Percentiles rank a stretch among this genome's conserved stretches.
phyloP scores from a whole-genome alignment of 2,888 invertebrate genomes.

The Cantharis rustica region DNA sequence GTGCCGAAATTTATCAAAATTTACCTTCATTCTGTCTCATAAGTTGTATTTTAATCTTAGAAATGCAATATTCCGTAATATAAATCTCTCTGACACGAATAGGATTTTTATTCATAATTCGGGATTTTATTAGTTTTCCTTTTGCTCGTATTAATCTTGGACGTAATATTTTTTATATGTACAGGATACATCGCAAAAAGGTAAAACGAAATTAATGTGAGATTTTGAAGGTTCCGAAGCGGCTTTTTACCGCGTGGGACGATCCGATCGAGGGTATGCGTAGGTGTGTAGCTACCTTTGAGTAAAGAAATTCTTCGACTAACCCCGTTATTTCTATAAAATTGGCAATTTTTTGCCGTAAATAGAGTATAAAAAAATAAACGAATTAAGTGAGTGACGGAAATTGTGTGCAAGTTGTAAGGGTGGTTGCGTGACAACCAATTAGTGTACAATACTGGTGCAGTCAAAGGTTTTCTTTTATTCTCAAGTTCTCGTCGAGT shows the following conservation, averaged over 20 bases:
- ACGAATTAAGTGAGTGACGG: constrained; percentile 1
- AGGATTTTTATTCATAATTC: not conserved
- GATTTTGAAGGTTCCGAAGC: too few relatives aligned
- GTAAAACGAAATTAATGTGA: too few relatives aligned
- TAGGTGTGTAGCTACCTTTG: too few relatives aligned
- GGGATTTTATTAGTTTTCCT: not conserved
- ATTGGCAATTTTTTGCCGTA: not conserved
- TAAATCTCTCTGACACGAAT: not conserved
- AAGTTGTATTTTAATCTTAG: not conserved
- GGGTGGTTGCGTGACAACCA: constrained; percentile 14
- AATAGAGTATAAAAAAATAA: not conserved
- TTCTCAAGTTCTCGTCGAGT: not conserved
- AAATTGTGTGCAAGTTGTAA: constrained; percentile 7
- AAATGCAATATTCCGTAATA: not conserved
- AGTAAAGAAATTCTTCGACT: not conserved
- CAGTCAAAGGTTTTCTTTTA: constrained; percentile 4
- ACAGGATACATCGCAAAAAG: not conserved
- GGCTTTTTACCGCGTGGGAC: too few relatives aligned
- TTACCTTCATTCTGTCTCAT: not conserved
- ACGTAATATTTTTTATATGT: not conserved
- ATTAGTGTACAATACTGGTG: constrained; percentile 21
- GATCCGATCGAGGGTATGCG: too few relatives aligned
- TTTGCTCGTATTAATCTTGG: not conserved
- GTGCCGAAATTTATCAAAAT: not conserved
- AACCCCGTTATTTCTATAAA: not conserved